Conservation (phyloP, 35 echinoderm and acorn worm species). For the Lytechinus pictus region DNA sequence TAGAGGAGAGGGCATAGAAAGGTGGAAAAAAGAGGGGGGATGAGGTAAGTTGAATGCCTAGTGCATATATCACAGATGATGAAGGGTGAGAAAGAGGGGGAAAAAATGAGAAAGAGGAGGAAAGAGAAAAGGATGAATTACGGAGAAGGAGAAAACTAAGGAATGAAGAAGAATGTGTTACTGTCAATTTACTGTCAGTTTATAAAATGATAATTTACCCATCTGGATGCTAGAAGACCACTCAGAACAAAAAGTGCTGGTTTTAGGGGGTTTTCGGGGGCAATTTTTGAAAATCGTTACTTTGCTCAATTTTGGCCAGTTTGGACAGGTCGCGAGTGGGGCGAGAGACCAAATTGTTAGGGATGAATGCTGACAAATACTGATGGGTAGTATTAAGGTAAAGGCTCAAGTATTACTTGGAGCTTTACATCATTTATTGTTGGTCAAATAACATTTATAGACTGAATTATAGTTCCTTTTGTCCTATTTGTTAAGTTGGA, state of each 20-base stretch:
- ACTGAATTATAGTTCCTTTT: not conserved
- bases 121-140: not conserved
- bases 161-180: not conserved
- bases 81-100: not conserved
- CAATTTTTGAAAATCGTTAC: too few species aligned
- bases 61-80: not conserved
- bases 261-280: too few species aligned
- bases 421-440: not conserved
- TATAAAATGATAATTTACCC: too few species aligned
- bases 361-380: not conserved
- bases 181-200: not conserved
- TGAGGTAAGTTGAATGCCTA: not conserved
- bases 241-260: too few species aligned
- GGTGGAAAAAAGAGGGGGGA: not conserved
- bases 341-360: not conserved
- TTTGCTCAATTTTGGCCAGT: too few species aligned
- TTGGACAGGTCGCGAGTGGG: too few species aligned
- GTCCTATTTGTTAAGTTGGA: too few species aligned
- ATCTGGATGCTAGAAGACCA: too few species aligned
- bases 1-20: not conserved
- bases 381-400: not conserved
- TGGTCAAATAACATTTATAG: not conserved
- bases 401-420: not conserved
- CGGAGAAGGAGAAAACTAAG: too few species aligned
- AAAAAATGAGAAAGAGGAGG: not conserved